Evolutionary conservation across 2,797 vertebrate species (phyloP).

Genomic region (Danio albolineatus): DNA sequence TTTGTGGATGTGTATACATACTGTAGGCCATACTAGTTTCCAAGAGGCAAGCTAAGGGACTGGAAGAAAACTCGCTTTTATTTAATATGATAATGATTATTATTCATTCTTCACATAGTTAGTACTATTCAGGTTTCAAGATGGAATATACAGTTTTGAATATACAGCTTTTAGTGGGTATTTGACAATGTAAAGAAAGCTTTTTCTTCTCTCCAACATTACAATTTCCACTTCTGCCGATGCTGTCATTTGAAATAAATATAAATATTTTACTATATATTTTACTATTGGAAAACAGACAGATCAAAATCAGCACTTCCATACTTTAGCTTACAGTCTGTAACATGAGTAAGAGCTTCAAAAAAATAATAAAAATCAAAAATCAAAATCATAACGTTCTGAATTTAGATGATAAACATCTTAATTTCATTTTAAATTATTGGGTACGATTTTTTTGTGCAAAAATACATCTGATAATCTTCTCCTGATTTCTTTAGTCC

Average conservation of each 20-base stretch:
- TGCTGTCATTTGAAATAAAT: neutral
- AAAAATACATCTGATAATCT: constrained; percentile 5
- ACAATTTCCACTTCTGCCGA: neutral
- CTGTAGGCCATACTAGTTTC: too few species aligned
- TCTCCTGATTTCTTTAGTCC: constrained; percentile 54
- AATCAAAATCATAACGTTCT: neutral
- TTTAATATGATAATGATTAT: too few species aligned
- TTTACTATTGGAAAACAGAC: too few species aligned
- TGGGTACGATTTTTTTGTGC: neutral
- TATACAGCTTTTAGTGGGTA: too few species aligned
- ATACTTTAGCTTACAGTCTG: neutral
- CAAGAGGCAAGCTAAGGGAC: too few species aligned
- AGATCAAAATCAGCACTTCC: neutral
- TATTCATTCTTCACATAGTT: too few species aligned
- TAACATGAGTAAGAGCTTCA: neutral
- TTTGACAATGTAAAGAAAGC: too few species aligned
- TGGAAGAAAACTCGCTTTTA: too few species aligned
- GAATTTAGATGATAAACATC: neutral
- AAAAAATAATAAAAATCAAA: neutral
- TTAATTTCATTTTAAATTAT: neutral
- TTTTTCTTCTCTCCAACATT: neutral
- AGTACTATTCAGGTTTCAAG: too few species aligned
- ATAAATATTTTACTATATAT: too few species aligned
- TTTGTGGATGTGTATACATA: too few species aligned
- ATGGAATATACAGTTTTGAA: too few species aligned